phyloP scores from a whole-genome alignment of 2,113 vertebrate species.

The Rana temporaria region DNA sequence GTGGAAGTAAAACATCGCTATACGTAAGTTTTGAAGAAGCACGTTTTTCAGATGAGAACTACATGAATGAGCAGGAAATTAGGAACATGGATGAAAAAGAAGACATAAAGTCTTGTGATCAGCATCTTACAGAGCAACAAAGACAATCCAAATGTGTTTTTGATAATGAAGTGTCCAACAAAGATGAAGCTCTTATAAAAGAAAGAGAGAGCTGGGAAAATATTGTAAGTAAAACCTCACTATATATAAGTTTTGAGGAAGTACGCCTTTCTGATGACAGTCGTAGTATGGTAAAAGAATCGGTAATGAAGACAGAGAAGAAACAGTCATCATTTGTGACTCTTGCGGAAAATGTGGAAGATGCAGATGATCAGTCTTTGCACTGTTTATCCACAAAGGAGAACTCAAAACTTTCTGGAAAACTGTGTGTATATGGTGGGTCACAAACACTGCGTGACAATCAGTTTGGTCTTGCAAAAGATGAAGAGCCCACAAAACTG shows the following conservation, averaged over 20 bases:
- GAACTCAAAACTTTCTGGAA: neutral
- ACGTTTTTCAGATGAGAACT: conserved; percentile 31
- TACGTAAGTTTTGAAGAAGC: conserved; percentile 46
- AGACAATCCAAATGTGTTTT: neutral
- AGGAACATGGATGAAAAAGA: conserved; percentile 3
- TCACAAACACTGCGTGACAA: neutral
- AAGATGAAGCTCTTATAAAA: neutral
- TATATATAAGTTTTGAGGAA: conserved; percentile 47
- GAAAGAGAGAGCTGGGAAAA: neutral
- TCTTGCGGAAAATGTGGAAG: conserved; percentile 53
- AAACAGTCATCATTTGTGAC: conserved; percentile 61
- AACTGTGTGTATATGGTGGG: neutral
- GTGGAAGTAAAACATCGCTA: neutral
- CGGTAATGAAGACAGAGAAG: conserved; percentile 59
- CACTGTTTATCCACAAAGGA: conserved; percentile 36
- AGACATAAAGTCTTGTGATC: neutral
- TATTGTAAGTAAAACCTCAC: neutral
- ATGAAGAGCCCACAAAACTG: neutral
- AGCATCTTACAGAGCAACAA: neutral
- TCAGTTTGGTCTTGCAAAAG: neutral
- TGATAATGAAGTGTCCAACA: neutral
- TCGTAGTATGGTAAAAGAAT: neutral
- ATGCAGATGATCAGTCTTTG: conserved; percentile 42
- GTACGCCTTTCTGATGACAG: conserved; percentile 30
- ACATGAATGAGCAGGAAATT: neutral